Evolutionary conservation across 1,140 invertebrate genomes (phyloP).

Genomic region (Trichonephila inaurata): DNA sequence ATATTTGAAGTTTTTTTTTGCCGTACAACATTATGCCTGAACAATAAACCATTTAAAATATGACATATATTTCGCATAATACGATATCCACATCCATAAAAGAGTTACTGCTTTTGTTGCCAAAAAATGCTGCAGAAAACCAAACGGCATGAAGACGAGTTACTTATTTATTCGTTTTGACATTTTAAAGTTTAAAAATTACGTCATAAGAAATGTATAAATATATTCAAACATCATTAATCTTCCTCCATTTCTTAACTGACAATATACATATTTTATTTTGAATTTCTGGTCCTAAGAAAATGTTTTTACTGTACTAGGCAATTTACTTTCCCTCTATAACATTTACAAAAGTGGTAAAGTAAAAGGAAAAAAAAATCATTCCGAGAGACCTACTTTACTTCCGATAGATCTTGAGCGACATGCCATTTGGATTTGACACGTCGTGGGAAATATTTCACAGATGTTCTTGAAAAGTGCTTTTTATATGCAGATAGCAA

Average conservation of each 20-base stretch:
- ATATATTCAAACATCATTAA: background rate
- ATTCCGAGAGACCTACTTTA: background rate
- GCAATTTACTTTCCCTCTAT: background rate
- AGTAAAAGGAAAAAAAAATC: background rate
- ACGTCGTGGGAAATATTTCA: background rate
- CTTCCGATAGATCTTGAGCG: background rate
- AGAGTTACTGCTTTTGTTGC: no score
- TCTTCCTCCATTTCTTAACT: background rate
- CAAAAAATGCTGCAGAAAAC: no score
- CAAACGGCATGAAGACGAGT: background rate
- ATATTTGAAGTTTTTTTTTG: no score
- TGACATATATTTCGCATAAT: no score
- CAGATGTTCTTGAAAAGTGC: background rate
- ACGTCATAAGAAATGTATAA: background rate
- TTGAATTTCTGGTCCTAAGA: background rate
- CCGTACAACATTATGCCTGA: no score
- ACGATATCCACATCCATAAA: no score
- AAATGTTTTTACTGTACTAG: background rate
- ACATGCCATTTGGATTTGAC: background rate
- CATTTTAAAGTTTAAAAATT: background rate
- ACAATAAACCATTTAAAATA: no score
- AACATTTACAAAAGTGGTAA: background rate
- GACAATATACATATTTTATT: background rate
- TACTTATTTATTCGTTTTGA: background rate
- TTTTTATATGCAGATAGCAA: background rate